A percentile compares a stretch with the other conserved stretches of the same genome.
Evolutionary conservation across 2,888 invertebrate genomes (phyloP).

Genomic region (Eutolmus rufibarbis): DNA sequence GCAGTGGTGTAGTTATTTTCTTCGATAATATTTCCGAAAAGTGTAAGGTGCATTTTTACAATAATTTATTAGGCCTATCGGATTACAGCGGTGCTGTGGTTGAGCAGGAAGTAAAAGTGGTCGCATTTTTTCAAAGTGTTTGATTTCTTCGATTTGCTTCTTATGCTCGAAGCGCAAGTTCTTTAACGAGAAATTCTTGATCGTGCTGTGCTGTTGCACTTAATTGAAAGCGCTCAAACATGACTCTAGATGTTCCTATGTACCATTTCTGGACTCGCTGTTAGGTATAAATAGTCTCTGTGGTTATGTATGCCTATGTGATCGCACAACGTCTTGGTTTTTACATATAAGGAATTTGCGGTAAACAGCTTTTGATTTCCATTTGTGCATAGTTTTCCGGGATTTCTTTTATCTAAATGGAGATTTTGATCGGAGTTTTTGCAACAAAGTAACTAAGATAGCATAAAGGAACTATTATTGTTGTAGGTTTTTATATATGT

Average conservation of each 20-base stretch:
- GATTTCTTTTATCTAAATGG: background rate
- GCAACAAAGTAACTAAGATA: background rate
- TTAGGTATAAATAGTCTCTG: background rate
- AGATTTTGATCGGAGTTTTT: background rate
- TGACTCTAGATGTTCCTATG: background rate
- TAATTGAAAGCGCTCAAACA: background rate
- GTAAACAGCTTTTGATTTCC: background rate
- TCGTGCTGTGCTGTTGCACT: background rate
- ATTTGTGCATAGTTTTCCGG: background rate
- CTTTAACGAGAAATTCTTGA: constrained; percentile 21
- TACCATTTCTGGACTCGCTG: background rate
- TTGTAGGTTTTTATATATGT: background rate
- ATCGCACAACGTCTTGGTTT: background rate
- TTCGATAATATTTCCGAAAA: background rate
- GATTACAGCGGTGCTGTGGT: background rate
- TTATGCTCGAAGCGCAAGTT: constrained; percentile 6
- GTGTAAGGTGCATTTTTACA: background rate
- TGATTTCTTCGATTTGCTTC: background rate
- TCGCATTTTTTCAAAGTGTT: constrained; percentile 13
- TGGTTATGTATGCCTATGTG: background rate
- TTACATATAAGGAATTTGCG: background rate
- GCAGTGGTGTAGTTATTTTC: background rate
- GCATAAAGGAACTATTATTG: background rate
- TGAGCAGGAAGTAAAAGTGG: constrained; percentile 29
- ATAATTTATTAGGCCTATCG: background rate